phyloP scores from a whole-genome alignment of 2,113 vertebrate species.

The Dermatemys mawii region DNA sequence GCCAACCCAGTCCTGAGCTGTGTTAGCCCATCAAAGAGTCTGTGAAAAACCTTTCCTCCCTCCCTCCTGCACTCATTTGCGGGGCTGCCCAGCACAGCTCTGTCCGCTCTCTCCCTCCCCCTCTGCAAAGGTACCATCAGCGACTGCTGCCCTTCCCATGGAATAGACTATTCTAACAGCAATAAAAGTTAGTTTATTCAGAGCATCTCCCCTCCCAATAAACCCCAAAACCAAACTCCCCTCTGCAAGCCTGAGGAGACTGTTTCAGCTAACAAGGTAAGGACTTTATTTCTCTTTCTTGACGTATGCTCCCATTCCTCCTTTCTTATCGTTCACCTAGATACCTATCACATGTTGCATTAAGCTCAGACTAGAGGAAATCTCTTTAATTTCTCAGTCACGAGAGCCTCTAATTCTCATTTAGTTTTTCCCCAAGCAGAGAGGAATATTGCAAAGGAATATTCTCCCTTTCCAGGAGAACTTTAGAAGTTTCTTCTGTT shows the following conservation, averaged over 20 bases:
- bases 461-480: neutral
- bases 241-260: neutral
- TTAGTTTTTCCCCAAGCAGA: neutral
- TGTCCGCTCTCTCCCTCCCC: neutral
- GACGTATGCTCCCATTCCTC: neutral
- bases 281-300: neutral
- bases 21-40: conserved; percentile 33
- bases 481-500: neutral
- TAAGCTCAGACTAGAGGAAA: neutral
- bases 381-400: neutral
- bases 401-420: neutral
- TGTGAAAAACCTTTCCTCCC: conserved; percentile 33
- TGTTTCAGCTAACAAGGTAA: neutral
- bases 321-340: neutral
- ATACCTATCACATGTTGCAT: neutral
- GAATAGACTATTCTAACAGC: neutral
- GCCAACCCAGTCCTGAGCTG: conserved; percentile 40
- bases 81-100: neutral
- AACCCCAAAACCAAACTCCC: neutral
- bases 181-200: neutral
- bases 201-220: neutral
- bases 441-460: neutral
- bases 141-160: neutral
- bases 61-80: neutral
- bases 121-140: neutral